Evolutionary conservation across 2,888 invertebrate species (phyloP), one percentile per base, ranked within the genome.

Genomic region (Calliphora vomitoria): DNA sequence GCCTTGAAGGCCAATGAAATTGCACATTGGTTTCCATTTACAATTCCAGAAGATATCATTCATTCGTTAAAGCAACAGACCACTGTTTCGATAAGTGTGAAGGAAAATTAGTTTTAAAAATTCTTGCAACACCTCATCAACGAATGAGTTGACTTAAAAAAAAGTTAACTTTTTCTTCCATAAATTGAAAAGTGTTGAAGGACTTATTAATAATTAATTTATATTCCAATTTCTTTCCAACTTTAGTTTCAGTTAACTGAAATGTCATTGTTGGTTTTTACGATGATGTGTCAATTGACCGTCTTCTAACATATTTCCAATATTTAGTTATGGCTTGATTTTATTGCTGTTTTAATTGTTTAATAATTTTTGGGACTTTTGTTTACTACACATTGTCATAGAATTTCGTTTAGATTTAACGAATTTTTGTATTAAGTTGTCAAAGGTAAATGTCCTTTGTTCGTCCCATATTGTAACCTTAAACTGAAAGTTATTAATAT

Each of bases 251-350:
- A n/a, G 10, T 55, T 35, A 55, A 3, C 8, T 13, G 18, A 38
- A 38, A 2, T 71, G 18, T 71, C 3, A 18, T 35, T 71, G 4
- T 71, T 31, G 69, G 50, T 69, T 50, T 69, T 71, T 53, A 53
- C 53, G 18, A n/a, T 71, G 53, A 69, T 50, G 35, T 69, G 50
- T 53, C 50, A 69, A 35, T 53, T 53, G 50, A 44, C 13, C 35
- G n/a, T 15, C 50, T 53, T 53, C 50, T 53, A 6, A 53, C 5
- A 13, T 2, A 53, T n/a, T 53, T 53, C 13, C n/a, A 53, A 53
- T 53, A 53, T 53, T 13, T 18, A 6, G 13, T 47, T 25, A 13
- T 25, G 41, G 5, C 3, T 31, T 50, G 50, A 50, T 18, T 50
- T 0, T 53, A 47, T 53, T n/a, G 50, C n/a, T 8, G 15, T 53